phyloP scores from a whole-genome alignment of 2,888 invertebrate genomes.

The Galerucella pusilla region DNA sequence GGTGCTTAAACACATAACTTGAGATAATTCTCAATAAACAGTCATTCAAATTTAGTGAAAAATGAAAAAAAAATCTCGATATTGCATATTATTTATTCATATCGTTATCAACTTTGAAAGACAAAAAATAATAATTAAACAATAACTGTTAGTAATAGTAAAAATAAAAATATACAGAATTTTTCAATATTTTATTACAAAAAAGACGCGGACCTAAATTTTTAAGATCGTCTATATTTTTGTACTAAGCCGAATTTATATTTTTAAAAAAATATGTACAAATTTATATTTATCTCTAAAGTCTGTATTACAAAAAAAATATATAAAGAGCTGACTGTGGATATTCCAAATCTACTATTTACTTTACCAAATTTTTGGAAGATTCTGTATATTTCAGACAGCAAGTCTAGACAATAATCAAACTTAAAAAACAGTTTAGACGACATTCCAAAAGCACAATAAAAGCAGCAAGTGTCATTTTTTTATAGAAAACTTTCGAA shows the following conservation, averaged over 20 bases:
- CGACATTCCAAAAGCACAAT: conserved; percentile 52
- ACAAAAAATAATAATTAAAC: neutral
- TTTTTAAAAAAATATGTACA: conserved; percentile 8
- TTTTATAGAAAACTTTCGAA: neutral
- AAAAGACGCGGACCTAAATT: neutral
- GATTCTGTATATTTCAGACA: conserved; percentile 20
- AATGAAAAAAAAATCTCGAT: conserved; percentile 35
- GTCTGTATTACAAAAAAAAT: neutral
- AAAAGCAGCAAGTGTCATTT: conserved; percentile 28
- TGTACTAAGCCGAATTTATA: conserved; percentile 12
- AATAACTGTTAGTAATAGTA: conserved; percentile 23
- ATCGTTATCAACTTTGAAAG: conserved; percentile 38
- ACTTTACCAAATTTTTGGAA: neutral
- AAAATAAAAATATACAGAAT: conserved; percentile 2
- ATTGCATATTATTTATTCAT: conserved; percentile 50
- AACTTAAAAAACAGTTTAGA: conserved; percentile 41
- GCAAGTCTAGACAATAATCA: conserved; percentile 49
- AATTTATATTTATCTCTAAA: conserved; percentile 8
- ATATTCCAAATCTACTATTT: neutral
- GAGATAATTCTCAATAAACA: conserved; percentile 32
- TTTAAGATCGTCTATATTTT: conserved; percentile 10
- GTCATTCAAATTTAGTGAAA: conserved; percentile 24
- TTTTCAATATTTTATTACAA: neutral
- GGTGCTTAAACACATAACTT: conserved; percentile 39
- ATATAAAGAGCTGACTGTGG: neutral